phyloP scores from a whole-genome alignment of 2,888 invertebrate species.

The Tetramorium bicarinatum region DNA sequence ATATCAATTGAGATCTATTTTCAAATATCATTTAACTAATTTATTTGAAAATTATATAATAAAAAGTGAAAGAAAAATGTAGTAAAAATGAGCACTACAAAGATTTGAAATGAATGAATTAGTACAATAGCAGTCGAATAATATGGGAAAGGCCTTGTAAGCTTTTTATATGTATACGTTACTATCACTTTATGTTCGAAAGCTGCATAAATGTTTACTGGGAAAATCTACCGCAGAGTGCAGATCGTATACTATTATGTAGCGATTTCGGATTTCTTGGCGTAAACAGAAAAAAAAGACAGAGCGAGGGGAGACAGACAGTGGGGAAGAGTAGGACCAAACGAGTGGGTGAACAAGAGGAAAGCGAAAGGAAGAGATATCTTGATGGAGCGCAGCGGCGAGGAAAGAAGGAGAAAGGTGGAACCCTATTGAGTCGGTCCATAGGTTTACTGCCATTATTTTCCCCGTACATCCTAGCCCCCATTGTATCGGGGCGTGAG shows the following conservation, averaged over 20 bases:
- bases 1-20: background rate
- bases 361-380: conserved; percentile 67
- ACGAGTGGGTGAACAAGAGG: conserved; percentile 65
- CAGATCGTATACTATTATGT: conserved; percentile 27
- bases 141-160: no score
- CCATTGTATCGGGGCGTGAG: conserved; percentile 81
- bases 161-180: background rate
- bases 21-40: background rate
- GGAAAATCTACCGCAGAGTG: background rate
- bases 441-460: conserved; percentile 79
- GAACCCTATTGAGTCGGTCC: conserved; percentile 75
- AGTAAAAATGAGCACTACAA: background rate
- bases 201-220: conserved; percentile 35
- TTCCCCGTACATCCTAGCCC: conserved; percentile 71
- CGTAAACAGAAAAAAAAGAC: conserved; percentile 17
- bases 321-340: conserved; percentile 46
- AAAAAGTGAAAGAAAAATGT: background rate
- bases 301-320: background rate
- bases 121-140: background rate
- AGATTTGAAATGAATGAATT: background rate
- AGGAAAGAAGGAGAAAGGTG: conserved; percentile 65
- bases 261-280: conserved; percentile 7
- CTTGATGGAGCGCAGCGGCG: conserved; percentile 47
- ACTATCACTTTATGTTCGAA: background rate
- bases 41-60: background rate